A percentile compares a stretch with the other conserved stretches of the same genome.
phyloP scores from a whole-genome alignment of 2,113 vertebrate species.

The Spermophilus dauricus region DNA sequence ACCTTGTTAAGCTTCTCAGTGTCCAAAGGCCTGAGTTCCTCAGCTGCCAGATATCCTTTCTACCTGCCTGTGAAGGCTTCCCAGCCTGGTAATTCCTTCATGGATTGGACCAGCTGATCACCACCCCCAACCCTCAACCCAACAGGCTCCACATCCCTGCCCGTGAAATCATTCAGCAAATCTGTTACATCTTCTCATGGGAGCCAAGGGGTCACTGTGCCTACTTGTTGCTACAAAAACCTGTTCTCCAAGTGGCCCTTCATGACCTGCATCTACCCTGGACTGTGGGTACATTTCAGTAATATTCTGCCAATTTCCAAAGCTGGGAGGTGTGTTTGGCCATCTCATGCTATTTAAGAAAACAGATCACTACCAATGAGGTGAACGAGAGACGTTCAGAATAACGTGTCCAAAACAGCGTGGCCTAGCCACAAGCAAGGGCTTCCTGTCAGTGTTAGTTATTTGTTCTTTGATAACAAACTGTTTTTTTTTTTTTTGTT shows the following conservation, averaged over 20 bases:
- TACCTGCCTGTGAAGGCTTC: background rate
- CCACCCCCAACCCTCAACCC: rapidly evolving
- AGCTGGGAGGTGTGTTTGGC: background rate
- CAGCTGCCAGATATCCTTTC: background rate
- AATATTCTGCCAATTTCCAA: background rate
- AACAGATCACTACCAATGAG: background rate
- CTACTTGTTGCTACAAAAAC: background rate
- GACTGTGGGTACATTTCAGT: background rate
- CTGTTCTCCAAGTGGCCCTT: background rate
- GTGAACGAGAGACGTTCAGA: background rate
- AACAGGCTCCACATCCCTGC: background rate
- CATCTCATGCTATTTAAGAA: background rate
- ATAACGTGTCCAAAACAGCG: background rate
- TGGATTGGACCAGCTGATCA: background rate
- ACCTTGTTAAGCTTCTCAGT: background rate
- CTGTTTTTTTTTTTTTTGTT: background rate
- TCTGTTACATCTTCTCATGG: background rate
- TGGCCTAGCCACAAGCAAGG: background rate
- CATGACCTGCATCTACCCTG: background rate
- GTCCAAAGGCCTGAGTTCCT: too few relatives aligned
- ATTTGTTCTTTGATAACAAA: background rate
- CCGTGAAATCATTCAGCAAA: background rate
- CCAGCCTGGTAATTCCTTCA: background rate
- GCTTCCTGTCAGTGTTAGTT: background rate
- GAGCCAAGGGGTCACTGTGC: background rate